Conservation (phyloP, 2,797 vertebrate genomes). For the Macropus fuliginosus region DNA sequence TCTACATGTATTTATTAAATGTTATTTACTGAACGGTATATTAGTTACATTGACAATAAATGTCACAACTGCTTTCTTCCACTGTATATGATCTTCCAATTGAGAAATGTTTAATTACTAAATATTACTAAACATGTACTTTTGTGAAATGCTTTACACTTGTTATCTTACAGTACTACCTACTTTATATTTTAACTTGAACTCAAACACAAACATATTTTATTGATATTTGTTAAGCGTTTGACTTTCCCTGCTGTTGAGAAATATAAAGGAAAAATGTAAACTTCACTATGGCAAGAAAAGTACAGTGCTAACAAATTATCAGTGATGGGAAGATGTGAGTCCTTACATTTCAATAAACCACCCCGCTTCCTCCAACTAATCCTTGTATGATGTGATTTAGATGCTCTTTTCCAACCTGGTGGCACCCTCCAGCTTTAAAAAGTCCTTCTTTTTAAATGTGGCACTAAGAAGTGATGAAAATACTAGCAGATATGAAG, state of each 20-base stretch:
- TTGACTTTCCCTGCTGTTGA: background rate
- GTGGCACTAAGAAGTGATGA: background rate
- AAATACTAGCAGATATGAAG: background rate
- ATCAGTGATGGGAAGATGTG: background rate
- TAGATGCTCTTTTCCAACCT: background rate
- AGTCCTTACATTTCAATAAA: background rate
- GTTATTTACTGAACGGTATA: background rate
- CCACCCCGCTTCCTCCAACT: background rate
- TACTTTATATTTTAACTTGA: background rate
- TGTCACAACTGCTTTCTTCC: background rate
- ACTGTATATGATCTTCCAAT: background rate
- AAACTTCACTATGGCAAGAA: background rate
- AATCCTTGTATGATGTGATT: background rate
- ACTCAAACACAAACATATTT: background rate
- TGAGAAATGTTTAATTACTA: background rate
- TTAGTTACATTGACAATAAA: background rate
- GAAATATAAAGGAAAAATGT: background rate
- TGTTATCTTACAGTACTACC: background rate
- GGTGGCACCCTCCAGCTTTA: background rate
- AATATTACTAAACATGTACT: background rate
- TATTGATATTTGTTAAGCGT: background rate
- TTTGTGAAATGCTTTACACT: background rate
- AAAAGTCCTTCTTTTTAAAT: background rate
- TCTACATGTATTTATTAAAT: background rate
- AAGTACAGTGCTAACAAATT: background rate